phyloP scores from a whole-genome alignment of 30 jellyfish, hydroid and myxozoan genomes.

The Hydractinia echinata region DNA sequence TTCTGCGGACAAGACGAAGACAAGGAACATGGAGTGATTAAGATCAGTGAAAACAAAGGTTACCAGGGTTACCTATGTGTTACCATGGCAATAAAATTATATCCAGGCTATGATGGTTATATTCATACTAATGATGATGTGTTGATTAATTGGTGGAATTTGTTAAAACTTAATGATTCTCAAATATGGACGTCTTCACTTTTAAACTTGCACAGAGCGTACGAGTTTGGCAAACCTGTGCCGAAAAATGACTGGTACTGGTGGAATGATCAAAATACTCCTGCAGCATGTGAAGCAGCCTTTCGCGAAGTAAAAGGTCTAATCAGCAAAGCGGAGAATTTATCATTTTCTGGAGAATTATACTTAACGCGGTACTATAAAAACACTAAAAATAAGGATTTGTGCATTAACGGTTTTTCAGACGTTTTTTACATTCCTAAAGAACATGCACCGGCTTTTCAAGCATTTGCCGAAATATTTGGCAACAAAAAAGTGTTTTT shows the following conservation, averaged over 20 bases:
- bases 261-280: constrained; percentile 30
- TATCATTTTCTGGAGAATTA: no score
- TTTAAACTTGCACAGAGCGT: neutral
- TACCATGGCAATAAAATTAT: constrained; percentile 44
- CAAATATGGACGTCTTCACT: constrained; percentile 47
- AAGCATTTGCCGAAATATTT: constrained; percentile 26
- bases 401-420: constrained; percentile 43
- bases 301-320: constrained; percentile 16
- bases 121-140: constrained; percentile 55
- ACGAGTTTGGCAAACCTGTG: constrained; percentile 4
- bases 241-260: constrained; percentile 12
- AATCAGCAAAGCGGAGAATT: no score
- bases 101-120: constrained; percentile 49
- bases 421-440: constrained; percentile 56
- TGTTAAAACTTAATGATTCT: constrained; percentile 21
- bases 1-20: constrained; percentile 60
- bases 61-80: constrained; percentile 56
- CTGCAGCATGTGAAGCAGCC: constrained; percentile 30
- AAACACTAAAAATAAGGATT: constrained; percentile 11
- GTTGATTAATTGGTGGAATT: constrained; percentile 62
- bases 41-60: constrained; percentile 34
- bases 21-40: neutral
- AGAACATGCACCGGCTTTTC: constrained; percentile 22
- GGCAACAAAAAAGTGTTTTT: constrained; percentile 33
- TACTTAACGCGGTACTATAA: neutral